Conservation (phyloP, 2,888 invertebrate species). For the Limnephilus auricula region DNA sequence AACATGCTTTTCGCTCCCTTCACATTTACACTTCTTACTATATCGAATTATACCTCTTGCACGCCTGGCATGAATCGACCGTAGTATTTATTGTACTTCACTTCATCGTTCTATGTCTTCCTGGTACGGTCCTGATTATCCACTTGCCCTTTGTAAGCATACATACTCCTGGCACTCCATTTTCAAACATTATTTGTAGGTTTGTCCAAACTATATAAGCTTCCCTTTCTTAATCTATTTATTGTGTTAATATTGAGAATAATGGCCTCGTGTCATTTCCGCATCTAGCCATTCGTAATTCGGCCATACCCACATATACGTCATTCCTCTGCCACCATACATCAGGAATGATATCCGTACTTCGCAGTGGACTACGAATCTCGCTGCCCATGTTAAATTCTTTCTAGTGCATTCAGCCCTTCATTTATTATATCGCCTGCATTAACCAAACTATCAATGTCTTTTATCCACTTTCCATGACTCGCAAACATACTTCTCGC, state of each 20-base stretch:
- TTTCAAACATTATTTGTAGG: not conserved
- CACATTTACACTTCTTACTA: not conserved
- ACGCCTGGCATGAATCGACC: not conserved
- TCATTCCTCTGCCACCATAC: too few species aligned
- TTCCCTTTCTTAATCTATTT: not conserved
- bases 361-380: not conserved
- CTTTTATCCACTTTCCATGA: not conserved
- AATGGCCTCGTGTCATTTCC: not conserved
- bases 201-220: not conserved
- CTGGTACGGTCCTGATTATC: not conserved
- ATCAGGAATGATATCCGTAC: not conserved
- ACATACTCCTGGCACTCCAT: not conserved
- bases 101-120: not conserved
- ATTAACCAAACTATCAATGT: not conserved
- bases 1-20: not conserved
- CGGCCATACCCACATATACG: not conserved
- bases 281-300: not conserved
- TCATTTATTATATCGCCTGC: not conserved
- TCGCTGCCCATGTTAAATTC: not conserved
- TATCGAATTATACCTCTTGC: not conserved
- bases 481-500: not conserved
- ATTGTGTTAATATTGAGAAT: not conserved
- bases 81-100: not conserved
- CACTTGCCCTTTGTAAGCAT: not conserved
- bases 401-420: not conserved